phyloP scores from a whole-genome alignment of 2,113 vertebrate genomes.

The Clarias gariepinus region DNA sequence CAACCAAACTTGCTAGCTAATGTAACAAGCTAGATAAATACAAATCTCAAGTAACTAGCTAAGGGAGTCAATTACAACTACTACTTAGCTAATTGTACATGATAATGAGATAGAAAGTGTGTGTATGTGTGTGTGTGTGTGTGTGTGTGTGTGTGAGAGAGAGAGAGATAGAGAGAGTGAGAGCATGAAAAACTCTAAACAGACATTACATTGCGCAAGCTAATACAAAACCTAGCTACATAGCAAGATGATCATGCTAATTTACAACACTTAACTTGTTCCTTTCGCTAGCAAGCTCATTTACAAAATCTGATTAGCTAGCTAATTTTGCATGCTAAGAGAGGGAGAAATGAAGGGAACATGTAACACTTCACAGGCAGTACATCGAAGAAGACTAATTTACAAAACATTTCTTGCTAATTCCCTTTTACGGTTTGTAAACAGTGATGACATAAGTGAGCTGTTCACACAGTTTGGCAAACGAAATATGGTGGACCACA shows the following conservation, averaged over 20 bases:
- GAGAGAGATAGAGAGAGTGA: too few relatives aligned
- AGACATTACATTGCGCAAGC: not conserved
- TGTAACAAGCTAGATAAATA: not conserved
- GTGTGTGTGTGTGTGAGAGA: too few relatives aligned
- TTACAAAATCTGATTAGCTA: not conserved
- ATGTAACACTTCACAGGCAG: too few relatives aligned
- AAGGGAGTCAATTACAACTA: not conserved
- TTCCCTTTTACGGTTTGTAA: too few relatives aligned
- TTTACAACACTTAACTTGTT: not conserved
- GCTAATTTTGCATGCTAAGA: not conserved
- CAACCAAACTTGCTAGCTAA: not conserved
- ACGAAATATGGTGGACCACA: too few relatives aligned
- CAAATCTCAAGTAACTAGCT: not conserved
- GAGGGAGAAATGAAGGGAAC: too few relatives aligned
- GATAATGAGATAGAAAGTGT: not conserved
- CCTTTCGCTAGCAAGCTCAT: not conserved
- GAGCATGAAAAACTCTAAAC: too few relatives aligned
- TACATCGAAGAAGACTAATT: too few relatives aligned
- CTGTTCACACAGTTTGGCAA: too few relatives aligned
- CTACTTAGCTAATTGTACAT: not conserved
- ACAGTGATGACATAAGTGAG: too few relatives aligned
- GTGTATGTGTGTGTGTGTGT: too few relatives aligned
- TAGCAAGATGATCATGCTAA: not conserved
- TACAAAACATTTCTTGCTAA: too few relatives aligned
- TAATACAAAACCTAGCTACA: not conserved